Base-by-base conservation (phyloP, 2,797 vertebrate genomes). In the Lepus townsendii region DNA sequence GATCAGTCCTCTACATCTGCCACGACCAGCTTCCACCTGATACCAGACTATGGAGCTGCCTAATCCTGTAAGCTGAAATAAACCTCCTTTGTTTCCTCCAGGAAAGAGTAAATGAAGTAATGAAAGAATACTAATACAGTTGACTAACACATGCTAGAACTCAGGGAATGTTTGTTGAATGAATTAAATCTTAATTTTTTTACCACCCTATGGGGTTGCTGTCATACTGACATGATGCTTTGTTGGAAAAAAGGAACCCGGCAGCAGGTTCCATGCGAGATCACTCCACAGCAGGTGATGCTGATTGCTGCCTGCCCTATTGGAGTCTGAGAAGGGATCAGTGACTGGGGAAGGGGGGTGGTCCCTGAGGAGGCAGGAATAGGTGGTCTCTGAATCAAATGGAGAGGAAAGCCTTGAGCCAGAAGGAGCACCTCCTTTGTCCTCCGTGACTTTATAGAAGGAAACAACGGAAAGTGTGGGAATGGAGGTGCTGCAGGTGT, bases 281-380 rank as follows among this genome's bases (percentile, higher is more conserved):
- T 9, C 3, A 10, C 30, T 38, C 19, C 27, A 42, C 10, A 26
- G 22, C 7, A 32, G 65, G 82, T 4, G 5, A 47, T 7, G 22
- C 8, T 8, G 30, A 9, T 35, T 3, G 11, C 26, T 42, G 11
- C 62, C 42, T 38, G 13, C 16, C 20, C 13, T 1, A 0, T 17
- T 10, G 50, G 20, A 20, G 20, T 63, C 20, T 65, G 68, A 60
- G 72, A 50, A 73, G 5, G 73, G 42, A 14, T 77, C 50, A 68
- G 72, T 35, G 72, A 52, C 42, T 8, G 19, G 32, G 12, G 38
- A n/a, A 69, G 27, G 22, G n/a, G 19, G 5, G 47, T 35, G 35
- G 35, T 22, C 24, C 50, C 35, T 16, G 24, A 68, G 50, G 62
- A 50, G 9, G 19, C 24, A 73, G 73, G 27, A 62, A 54, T 30